A percentile compares a stretch with the other conserved stretches of the same genome.
phyloP scores from a whole-genome alignment of 2,888 invertebrate genomes.

The Baronia brevicornis region DNA sequence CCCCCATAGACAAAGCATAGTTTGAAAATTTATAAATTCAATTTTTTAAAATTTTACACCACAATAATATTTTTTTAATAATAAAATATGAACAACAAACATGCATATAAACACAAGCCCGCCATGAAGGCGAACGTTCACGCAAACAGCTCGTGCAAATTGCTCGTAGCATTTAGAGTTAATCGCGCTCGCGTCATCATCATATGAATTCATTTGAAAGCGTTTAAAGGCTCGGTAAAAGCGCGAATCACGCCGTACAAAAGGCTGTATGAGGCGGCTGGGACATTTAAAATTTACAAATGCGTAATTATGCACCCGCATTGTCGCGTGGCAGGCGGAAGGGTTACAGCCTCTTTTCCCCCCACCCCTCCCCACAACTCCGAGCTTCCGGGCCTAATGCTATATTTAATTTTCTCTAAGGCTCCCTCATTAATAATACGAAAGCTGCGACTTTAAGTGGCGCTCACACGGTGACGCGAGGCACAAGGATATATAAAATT shows the following conservation, averaged over 20 bases:
- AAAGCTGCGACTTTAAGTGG: constrained; percentile 73
- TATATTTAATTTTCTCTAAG: constrained; percentile 77
- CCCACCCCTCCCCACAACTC: constrained; percentile 45
- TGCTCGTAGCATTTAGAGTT: constrained; percentile 47
- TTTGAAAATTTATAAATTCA: no score
- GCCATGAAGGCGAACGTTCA: no score
- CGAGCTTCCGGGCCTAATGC: constrained; percentile 74
- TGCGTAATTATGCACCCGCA: constrained; percentile 76
- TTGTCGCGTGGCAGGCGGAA: constrained; percentile 64
- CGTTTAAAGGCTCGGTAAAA: constrained; percentile 58
- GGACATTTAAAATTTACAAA: constrained; percentile 75
- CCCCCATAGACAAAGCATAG: no score
- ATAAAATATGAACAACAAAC: constrained; percentile 10
- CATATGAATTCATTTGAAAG: constrained; percentile 55
- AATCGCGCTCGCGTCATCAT: constrained; percentile 55
- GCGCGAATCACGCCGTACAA: constrained; percentile 72
- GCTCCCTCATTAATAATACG: constrained; percentile 75
- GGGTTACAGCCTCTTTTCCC: constrained; percentile 42
- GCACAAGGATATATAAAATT: constrained; percentile 43
- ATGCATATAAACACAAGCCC: no score
- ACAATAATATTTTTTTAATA: no score
- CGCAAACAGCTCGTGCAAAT: constrained; percentile 38
- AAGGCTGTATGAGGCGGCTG: constrained; percentile 69
- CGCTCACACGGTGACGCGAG: constrained; percentile 63
- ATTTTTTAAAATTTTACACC: no score